Conservation (phyloP, 2,797 vertebrate species). For the Syndactyla subalaris region DNA sequence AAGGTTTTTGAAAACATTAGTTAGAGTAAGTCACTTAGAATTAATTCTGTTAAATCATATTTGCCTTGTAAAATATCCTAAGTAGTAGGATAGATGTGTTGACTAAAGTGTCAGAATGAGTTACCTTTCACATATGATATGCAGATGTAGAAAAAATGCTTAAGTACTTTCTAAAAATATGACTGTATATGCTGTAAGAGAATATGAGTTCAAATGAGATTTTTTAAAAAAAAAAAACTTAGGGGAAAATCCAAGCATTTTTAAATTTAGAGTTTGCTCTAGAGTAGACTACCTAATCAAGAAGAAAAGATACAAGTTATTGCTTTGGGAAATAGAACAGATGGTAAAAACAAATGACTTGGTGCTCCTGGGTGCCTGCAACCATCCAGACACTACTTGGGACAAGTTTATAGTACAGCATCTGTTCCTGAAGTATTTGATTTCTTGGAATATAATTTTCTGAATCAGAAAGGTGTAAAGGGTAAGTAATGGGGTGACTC, state of each 20-base stretch:
- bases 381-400: conserved; percentile 38
- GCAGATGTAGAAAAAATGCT: background rate
- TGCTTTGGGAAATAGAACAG: conserved; percentile 68
- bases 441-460: background rate
- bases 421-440: conserved; percentile 36
- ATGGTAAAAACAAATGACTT: conserved; percentile 71
- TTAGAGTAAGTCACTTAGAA: background rate
- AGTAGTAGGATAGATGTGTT: background rate
- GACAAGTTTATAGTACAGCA: conserved; percentile 26
- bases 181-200: background rate
- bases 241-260: conserved; percentile 11
- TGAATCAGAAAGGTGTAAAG: background rate
- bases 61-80: background rate
- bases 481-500: background rate
- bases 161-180: background rate
- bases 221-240: background rate
- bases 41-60: background rate
- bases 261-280: conserved; percentile 60
- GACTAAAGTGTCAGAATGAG: background rate
- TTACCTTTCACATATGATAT: background rate
- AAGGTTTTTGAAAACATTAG: background rate
- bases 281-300: conserved; percentile 67
- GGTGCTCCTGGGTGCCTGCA: conserved; percentile 58
- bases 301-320: conserved; percentile 48
- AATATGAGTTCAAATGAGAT: background rate